Evolutionary conservation across 2,113 vertebrate species (phyloP).

Genomic region (Asarcornis scutulata): DNA sequence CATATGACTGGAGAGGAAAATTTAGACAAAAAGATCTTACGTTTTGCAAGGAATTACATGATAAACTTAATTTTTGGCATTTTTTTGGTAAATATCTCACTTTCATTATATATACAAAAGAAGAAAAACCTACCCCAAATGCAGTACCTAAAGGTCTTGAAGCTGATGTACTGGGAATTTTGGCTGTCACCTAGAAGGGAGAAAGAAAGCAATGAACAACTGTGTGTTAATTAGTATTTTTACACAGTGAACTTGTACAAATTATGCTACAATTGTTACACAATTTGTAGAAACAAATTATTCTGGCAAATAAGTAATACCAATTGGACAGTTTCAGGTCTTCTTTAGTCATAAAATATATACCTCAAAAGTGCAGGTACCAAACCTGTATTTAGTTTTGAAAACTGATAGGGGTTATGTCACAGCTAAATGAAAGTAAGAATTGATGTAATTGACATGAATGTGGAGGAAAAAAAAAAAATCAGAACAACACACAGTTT

Average conservation of each 20-base stretch:
- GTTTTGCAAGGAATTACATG: not conserved
- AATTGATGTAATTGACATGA: not conserved
- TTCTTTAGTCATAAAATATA: not conserved
- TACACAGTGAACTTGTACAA: not conserved
- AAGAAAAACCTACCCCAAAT: constrained; percentile 84
- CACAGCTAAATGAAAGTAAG: not conserved
- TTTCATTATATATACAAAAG: not conserved
- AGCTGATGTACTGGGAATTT: constrained; percentile 87
- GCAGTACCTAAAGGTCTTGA: constrained; percentile 86
- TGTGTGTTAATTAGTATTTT: not conserved
- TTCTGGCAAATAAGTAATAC: not conserved
- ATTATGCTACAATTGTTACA: not conserved
- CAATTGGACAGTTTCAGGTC: not conserved
- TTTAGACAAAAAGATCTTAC: not conserved
- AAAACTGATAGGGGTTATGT: not conserved
- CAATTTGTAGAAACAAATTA: not conserved
- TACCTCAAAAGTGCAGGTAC: not conserved
- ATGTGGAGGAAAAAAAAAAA: not conserved
- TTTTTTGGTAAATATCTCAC: not conserved
- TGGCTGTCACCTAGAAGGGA: constrained; percentile 87
- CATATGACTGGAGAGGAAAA: not conserved
- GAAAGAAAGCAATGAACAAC: not conserved
- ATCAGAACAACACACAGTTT: not conserved
- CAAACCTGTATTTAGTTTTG: not conserved
- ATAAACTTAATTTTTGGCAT: not conserved